Percentiles rank a stretch among this genome's conserved stretches.
Evolutionary conservation across 1,140 invertebrate species (phyloP).

Genomic region (Eufriesea mexicana): DNA sequence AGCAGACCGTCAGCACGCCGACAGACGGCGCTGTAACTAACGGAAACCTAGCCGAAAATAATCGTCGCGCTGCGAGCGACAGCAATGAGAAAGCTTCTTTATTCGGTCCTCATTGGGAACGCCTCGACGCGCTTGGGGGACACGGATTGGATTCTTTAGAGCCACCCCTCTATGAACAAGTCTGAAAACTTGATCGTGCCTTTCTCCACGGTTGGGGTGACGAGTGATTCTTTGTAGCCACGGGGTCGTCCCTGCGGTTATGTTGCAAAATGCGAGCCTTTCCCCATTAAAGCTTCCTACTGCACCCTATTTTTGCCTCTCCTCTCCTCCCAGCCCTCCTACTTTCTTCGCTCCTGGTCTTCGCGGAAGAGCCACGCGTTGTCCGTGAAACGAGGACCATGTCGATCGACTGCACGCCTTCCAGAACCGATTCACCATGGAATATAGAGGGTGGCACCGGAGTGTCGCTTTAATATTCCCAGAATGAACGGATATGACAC

Average conservation of each 20-base stretch:
- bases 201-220: conserved; percentile 52
- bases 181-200: conserved; percentile 65
- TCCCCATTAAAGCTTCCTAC: conserved; percentile 59
- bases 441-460: neutral
- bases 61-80: neutral
- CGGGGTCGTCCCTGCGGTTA: conserved; percentile 62
- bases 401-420: conserved; percentile 15
- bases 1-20: neutral
- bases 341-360: neutral
- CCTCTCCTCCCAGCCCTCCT: too few relatives aligned
- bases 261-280: conserved; percentile 64
- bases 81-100: conserved; percentile 27
- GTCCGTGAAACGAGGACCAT: conserved; percentile 29
- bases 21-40: neutral
- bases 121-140: conserved; percentile 27
- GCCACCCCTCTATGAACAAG: conserved; percentile 40
- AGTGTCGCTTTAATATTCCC: conserved; percentile 34
- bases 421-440: conserved; percentile 17
- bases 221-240: conserved; percentile 70
- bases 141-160: conserved; percentile 63
- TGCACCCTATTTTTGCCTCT: conserved; percentile 22
- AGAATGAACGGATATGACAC: neutral
- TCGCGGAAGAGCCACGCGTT: conserved; percentile 41
- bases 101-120: conserved; percentile 10
- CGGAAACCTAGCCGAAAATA: neutral